A percentile compares a stretch with the other conserved stretches of the same genome.
phyloP scores from a whole-genome alignment of 2,888 invertebrate genomes.

The Machimus rusticus region DNA sequence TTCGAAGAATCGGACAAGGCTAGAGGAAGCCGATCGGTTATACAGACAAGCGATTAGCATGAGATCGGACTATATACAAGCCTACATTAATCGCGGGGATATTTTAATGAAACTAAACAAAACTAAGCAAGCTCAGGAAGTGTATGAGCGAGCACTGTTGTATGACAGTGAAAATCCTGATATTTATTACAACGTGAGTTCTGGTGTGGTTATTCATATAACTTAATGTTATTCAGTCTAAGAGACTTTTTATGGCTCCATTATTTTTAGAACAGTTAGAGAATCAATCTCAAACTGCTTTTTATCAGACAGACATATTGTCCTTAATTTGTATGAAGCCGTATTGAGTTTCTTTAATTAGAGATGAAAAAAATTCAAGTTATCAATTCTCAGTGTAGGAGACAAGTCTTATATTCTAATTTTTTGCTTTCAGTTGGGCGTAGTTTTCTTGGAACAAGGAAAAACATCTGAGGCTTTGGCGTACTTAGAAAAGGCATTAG shows the following conservation, averaged over 20 bases:
- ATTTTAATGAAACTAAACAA: conserved; percentile 93
- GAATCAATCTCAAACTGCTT: too few relatives aligned
- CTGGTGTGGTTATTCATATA: neutral
- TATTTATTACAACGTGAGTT: conserved; percentile 91
- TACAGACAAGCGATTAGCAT: conserved; percentile 96
- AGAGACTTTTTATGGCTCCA: neutral
- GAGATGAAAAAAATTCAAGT: neutral
- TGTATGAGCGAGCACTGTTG: conserved; percentile 89
- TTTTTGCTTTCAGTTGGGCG: conserved; percentile 74
- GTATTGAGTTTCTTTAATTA: neutral
- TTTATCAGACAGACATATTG: too few relatives aligned
- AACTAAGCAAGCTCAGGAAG: conserved; percentile 92
- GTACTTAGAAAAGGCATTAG: conserved; percentile 91
- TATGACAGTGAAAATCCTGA: conserved; percentile 95
- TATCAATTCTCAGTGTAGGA: neutral
- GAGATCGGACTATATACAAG: conserved; percentile 86
- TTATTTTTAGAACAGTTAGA: neutral
- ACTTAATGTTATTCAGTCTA: neutral
- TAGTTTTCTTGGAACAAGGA: conserved; percentile 91
- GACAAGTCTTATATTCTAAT: conserved; percentile 22
- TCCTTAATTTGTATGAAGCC: neutral
- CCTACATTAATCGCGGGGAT: conserved; percentile 96
- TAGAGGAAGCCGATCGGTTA: conserved; percentile 93
- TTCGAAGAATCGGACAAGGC: conserved; percentile 87
- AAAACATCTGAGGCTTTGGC: conserved; percentile 89